These are phyloP conservation scores for Epinotia bilunana DNA, from an alignment of 2,888 invertebrate genomes.

Conservation along the genomic window DNA sequence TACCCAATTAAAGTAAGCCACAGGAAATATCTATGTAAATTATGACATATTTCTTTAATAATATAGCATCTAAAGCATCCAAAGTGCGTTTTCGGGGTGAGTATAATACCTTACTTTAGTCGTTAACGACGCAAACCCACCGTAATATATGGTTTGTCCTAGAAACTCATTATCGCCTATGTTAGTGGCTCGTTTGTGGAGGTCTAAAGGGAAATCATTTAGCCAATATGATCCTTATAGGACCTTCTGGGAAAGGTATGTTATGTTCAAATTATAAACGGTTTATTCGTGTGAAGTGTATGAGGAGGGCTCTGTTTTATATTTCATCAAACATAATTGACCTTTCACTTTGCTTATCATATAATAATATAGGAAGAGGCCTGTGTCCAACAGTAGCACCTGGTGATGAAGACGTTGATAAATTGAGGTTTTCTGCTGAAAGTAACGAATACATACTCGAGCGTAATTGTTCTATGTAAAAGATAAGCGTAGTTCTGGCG, in stretches of 20 bases:
- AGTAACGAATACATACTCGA: too few species aligned
- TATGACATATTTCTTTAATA: conserved; percentile 8
- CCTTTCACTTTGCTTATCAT: not conserved
- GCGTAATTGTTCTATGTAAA: too few species aligned
- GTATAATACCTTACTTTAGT: conserved; percentile 20
- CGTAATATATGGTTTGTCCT: conserved; percentile 33
- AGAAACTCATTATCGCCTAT: conserved; percentile 27
- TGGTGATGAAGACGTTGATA: too few species aligned
- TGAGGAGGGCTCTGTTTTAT: not conserved
- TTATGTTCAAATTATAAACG: not conserved
- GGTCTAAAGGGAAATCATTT: conserved; percentile 31
- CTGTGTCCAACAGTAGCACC: too few species aligned
- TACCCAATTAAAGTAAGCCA: not conserved
- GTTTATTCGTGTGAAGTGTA: not conserved
- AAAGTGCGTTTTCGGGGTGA: conserved; percentile 17
- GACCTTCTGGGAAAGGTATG: not conserved
- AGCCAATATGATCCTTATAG: conserved; percentile 11
- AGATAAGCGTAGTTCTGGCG: too few species aligned
- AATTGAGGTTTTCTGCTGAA: too few species aligned
- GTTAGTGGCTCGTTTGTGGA: conserved; percentile 17
- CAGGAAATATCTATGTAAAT: not conserved
- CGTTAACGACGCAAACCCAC: conserved; percentile 17
- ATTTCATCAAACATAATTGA: not conserved
- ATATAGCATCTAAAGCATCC: not conserved
- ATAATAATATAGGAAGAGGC: not conserved